Conservation (phyloP, 2,797 vertebrate species). For the Chaetophractus vellerosus region DNA sequence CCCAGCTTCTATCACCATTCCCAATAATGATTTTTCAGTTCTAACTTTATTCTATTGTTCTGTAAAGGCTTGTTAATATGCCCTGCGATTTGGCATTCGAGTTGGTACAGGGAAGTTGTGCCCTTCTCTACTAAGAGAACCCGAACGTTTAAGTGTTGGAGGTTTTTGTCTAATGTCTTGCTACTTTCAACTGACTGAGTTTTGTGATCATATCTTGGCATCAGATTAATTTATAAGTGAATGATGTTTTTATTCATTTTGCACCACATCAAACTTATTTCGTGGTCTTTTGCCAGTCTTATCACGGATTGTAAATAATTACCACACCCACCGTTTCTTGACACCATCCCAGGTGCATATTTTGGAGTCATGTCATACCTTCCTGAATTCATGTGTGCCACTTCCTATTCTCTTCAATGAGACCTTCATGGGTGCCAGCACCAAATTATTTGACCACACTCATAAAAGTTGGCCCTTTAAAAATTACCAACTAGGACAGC, state of each 20-base stretch:
- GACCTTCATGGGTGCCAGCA: neutral
- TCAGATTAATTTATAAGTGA: neutral
- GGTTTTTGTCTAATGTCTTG: neutral
- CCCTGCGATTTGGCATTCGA: neutral
- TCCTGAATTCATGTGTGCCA: neutral
- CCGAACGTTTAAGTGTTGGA: neutral
- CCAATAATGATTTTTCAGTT: neutral
- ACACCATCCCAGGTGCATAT: neutral
- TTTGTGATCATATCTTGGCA: slow-evolving; percentile 24
- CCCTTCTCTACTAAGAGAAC: neutral
- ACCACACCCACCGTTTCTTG: neutral
- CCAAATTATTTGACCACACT: neutral
- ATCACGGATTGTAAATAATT: neutral
- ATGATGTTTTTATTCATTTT: slow-evolving; percentile 1
- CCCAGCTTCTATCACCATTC: neutral
- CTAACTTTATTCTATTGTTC: neutral
- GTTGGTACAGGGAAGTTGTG: neutral
- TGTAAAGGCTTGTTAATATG: neutral
- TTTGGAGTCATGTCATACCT: neutral
- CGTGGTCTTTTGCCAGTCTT: neutral
- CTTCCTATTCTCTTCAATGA: neutral
- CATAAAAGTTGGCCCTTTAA: neutral
- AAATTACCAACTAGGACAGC: neutral
- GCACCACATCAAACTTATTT: neutral
- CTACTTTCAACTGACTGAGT: neutral